Evolutionary conservation across 2,797 vertebrate genomes (phyloP).

Genomic region (Allobates femoralis): DNA sequence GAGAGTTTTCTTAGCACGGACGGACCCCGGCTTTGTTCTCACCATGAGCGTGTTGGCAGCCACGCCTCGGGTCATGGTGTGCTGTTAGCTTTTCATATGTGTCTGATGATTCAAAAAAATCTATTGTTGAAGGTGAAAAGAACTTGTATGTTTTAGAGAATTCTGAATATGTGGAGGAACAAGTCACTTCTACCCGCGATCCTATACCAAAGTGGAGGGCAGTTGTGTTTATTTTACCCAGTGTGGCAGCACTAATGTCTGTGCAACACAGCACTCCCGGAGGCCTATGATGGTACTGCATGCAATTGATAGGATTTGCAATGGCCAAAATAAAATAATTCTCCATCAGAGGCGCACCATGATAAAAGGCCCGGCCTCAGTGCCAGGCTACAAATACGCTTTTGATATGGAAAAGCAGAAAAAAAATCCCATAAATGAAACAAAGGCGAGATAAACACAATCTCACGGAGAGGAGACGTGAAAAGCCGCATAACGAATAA

Average conservation of each 20-base stretch:
- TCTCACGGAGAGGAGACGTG: neutral
- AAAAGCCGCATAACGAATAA: constrained; percentile 9
- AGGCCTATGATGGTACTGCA: too few species aligned
- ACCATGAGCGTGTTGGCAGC: constrained; percentile 38
- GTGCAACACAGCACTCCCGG: too few species aligned
- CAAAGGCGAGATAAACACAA: constrained; percentile 26
- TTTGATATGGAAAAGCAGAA: constrained; percentile 8
- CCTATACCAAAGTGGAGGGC: neutral
- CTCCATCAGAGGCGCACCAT: too few species aligned
- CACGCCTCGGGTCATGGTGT: constrained; percentile 1
- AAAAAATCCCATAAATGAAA: constrained; percentile 26
- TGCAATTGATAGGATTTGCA: too few species aligned
- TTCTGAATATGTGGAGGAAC: too few species aligned
- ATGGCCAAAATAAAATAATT: too few species aligned
- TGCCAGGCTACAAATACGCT: neutral
- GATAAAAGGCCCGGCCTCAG: too few species aligned
- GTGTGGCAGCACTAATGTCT: neutral
- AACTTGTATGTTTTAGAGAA: neutral
- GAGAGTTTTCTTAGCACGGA: constrained; percentile 34
- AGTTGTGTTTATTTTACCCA: neutral
- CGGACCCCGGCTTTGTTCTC: constrained; percentile 44
- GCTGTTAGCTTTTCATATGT: neutral
- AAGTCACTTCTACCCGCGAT: neutral
- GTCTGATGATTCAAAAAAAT: neutral
- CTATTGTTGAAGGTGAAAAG: neutral